These are phyloP conservation scores for Ennomos quercinarius DNA, from an alignment of 2,888 invertebrate species.

Conservation along the genomic window DNA sequence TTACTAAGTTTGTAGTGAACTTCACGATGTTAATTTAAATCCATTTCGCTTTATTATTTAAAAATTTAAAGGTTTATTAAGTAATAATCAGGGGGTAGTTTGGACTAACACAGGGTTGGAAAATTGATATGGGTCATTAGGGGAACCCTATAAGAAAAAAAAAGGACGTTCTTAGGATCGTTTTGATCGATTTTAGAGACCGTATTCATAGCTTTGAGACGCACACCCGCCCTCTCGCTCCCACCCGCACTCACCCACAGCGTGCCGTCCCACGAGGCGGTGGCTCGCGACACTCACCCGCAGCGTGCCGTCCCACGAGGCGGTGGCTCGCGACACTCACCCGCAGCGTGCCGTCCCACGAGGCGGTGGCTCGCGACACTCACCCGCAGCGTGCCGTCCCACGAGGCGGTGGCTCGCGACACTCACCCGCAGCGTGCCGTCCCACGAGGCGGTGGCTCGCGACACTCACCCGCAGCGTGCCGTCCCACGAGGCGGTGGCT, in stretches of 20 bases:
- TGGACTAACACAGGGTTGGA: conserved; percentile 84
- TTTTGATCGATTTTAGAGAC: too few relatives aligned
- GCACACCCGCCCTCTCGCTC: too few relatives aligned
- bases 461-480: conserved; percentile 85
- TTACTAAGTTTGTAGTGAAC: too few relatives aligned
- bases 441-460: conserved; percentile 98
- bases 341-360: conserved; percentile 98
- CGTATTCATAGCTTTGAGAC: too few relatives aligned
- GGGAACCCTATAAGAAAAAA: too few relatives aligned
- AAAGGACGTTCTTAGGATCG: too few relatives aligned
- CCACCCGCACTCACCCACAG: conserved; percentile 98
- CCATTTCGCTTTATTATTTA: too few relatives aligned
- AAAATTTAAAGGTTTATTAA: too few relatives aligned
- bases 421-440: conserved; percentile 85
- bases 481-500: conserved; percentile 97
- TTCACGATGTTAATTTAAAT: too few relatives aligned
- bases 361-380: conserved; percentile 96
- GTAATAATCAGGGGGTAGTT: too few relatives aligned
- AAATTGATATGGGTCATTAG: too few relatives aligned
- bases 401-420: conserved; percentile 45
- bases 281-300: conserved; percentile 92
- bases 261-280: conserved; percentile 98
- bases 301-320: conserved; percentile 93
- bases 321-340: conserved; percentile 99
- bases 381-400: conserved; percentile 95